These are phyloP conservation scores for Dendrolimus kikuchii DNA, from an alignment of 1,140 invertebrate species.

Conservation along the genomic window DNA sequence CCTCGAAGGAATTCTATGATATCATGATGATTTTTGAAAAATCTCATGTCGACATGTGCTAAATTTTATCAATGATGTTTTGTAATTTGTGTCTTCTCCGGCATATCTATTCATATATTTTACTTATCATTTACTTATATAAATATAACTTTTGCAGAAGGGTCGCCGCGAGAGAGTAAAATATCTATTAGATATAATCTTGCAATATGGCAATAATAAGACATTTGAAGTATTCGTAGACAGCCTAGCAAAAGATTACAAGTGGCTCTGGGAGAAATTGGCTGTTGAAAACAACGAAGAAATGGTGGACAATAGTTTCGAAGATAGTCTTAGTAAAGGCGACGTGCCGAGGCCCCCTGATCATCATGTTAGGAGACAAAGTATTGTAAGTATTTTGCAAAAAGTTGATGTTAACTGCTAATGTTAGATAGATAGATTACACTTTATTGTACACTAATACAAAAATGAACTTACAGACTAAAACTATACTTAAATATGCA, in stretches of 20 bases:
- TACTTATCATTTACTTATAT: neutral
- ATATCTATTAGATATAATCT: constrained; percentile 50
- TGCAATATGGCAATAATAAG: constrained; percentile 41
- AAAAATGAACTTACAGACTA: no score
- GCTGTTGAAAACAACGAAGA: constrained; percentile 38
- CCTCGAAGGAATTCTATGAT: no score
- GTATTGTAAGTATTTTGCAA: constrained; percentile 46
- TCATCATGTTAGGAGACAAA: constrained; percentile 60
- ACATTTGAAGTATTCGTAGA: constrained; percentile 64
- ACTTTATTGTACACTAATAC: no score
- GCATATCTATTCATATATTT: no score
- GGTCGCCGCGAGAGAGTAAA: constrained; percentile 39
- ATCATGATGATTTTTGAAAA: no score
- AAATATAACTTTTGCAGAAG: constrained; percentile 28
- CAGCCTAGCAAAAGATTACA: constrained; percentile 61
- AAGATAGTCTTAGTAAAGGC: constrained; percentile 61
- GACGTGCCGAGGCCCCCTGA: constrained; percentile 70
- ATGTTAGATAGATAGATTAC: no score
- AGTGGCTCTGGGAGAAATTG: constrained; percentile 68
- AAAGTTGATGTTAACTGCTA: constrained; percentile 2
- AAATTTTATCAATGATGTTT: no score
- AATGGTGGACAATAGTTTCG: constrained; percentile 53
- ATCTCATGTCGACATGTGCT: no score
- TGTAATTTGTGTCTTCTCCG: no score
- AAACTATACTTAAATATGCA: no score